Evolutionary conservation across 2,888 invertebrate species (phyloP).

Genomic region (Cephus pulcher): DNA sequence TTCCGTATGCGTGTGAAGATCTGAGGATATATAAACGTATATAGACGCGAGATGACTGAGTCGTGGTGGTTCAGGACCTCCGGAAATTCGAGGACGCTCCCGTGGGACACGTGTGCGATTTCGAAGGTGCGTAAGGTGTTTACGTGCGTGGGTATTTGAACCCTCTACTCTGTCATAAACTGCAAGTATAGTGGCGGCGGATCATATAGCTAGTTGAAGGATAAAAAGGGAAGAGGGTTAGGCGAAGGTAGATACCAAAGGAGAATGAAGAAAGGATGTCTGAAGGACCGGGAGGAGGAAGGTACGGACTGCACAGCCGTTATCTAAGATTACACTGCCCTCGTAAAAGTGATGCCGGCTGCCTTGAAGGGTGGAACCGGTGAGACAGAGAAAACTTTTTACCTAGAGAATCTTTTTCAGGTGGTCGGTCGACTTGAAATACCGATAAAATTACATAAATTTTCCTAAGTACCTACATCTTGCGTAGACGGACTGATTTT

Average conservation of each 20-base stretch:
- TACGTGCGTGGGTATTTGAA: background rate
- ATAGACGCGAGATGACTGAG: background rate
- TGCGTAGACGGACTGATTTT: too few species aligned
- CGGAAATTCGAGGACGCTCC: slow-evolving; percentile 1
- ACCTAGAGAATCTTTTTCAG: background rate
- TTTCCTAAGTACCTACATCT: background rate
- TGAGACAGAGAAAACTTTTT: background rate
- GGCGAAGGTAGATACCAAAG: background rate
- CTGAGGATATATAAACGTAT: background rate
- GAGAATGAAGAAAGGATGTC: background rate
- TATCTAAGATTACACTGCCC: background rate
- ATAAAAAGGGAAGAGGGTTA: background rate
- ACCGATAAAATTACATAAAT: background rate
- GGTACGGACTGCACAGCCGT: slow-evolving; percentile 1
- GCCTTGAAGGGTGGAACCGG: background rate
- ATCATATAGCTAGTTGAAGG: background rate
- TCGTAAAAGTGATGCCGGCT: background rate
- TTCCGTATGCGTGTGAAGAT: background rate
- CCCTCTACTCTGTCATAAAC: slow-evolving; percentile 5
- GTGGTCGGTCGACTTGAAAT: background rate
- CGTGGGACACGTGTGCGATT: background rate
- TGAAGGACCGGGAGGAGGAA: background rate
- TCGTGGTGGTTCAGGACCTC: background rate
- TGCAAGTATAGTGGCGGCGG: background rate
- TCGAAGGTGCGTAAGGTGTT: background rate